Evolutionary conservation across 2,113 vertebrate species (phyloP), one percentile per base, ranked within the genome.

Genomic region (Charadrius vociferus): DNA sequence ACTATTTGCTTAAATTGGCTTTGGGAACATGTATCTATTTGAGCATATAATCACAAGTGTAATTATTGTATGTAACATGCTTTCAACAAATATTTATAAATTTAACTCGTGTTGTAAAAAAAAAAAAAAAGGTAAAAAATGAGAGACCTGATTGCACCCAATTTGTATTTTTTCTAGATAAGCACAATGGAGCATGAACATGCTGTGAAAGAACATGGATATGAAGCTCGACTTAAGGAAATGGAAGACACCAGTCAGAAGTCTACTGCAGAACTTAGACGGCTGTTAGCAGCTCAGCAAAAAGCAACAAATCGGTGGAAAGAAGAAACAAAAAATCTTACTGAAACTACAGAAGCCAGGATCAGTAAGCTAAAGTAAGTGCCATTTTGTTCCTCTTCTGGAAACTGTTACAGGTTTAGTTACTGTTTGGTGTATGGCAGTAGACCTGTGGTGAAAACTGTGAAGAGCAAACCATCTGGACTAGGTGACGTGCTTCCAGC

Each of bases 181-280:
- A 99, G 98, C 63, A 98, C 98, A 78, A 98, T 99, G 98, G 98
- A 99, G 74, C 99, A 99, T 41, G 99, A 99, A 92, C 98, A 98
- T 95, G 98, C 98, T 88, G 86, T 99, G 90, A 99, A 99, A 93
- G 98, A 99, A 59, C 98, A 93, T 52, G 98, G 98, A 2, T 98
- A 99, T 66, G 98, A 99, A 79, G 98, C 98, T 22, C 98, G 93
- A 12, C 92, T 99, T 65, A 97, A 92, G 86, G 99, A 99, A 95
- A 96, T 99, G 98, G 99, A 99, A 97, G 98, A 99, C 65, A 98
- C 96, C 94, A 98, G 97, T 66, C 98, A 96, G 27, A 99, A 97
- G 93, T 98, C 99, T 59, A 98, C 93, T 12, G 91, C 95, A 53
- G 99, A 99, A 62, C 98, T 99, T 79, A 99, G 98, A 11, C 98